Evolutionary conservation across 2,113 vertebrate species (phyloP).

Genomic region (Rhabdomys dilectus): DNA sequence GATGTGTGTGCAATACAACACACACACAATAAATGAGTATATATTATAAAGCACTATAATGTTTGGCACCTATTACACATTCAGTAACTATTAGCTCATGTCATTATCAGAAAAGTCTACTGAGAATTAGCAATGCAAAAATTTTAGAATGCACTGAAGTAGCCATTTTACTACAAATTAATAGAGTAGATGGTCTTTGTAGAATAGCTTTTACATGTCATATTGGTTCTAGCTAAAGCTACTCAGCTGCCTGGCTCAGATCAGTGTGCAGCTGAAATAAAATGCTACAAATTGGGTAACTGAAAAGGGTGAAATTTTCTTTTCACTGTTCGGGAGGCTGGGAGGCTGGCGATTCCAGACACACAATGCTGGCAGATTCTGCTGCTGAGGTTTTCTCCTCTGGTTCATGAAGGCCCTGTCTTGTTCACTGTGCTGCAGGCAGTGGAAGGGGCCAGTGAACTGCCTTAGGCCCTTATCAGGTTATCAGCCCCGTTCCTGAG

Average conservation of each 20-base stretch:
- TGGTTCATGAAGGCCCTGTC: not conserved
- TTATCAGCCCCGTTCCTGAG: not conserved
- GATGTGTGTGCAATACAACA: not conserved
- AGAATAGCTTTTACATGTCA: not conserved
- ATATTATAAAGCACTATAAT: not conserved
- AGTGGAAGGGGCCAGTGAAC: not conserved
- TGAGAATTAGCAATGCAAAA: not conserved
- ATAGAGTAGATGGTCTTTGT: not conserved
- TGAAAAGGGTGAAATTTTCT: not conserved
- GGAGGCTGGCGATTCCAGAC: not conserved
- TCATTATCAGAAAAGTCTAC: not conserved
- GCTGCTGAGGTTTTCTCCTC: not conserved
- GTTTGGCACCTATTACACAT: not conserved
- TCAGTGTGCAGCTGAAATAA: not conserved
- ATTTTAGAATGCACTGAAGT: not conserved
- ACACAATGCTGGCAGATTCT: not conserved
- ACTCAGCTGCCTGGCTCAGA: not conserved
- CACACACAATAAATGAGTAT: not conserved
- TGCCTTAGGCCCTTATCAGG: not conserved
- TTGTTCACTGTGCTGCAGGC: not conserved
- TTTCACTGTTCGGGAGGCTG: not conserved
- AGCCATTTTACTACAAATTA: conserved; percentile 16
- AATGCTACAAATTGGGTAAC: too few species aligned
- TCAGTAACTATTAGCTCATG: not conserved
- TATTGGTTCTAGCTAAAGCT: conserved; percentile 6